Conservation (phyloP, 1,140 invertebrate species). For the Capitella teleta region DNA sequence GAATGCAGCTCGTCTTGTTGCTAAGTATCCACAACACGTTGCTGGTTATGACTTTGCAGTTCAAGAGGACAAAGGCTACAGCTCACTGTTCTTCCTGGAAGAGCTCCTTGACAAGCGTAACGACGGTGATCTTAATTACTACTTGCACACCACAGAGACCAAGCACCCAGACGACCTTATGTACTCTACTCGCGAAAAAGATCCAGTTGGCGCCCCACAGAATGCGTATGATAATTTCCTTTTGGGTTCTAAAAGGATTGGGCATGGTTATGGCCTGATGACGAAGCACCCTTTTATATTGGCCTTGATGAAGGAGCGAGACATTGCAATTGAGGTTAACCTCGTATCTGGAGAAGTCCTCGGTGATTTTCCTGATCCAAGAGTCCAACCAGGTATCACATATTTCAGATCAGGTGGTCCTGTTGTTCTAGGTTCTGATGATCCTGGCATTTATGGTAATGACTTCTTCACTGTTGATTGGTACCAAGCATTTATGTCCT, state of each 20-base stretch:
- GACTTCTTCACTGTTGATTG: constrained; percentile 24
- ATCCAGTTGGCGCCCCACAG: constrained; percentile 16
- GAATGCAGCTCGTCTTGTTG: constrained; percentile 8
- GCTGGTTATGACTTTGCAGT: constrained; percentile 21
- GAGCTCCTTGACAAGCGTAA: constrained; percentile 8
- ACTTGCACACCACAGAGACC: constrained; percentile 21
- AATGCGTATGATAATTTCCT: constrained; percentile 20
- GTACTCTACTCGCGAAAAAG: constrained; percentile 13
- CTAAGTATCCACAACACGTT: constrained; percentile 20
- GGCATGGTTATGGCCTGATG: constrained; percentile 19
- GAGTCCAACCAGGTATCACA: constrained; percentile 20
- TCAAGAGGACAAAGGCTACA: constrained; percentile 24
- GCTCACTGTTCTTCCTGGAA: constrained; percentile 16
- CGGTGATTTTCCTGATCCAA: constrained; percentile 18
- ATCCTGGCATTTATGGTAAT: constrained; percentile 23
- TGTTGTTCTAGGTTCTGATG: constrained; percentile 23
- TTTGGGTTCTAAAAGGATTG: constrained; percentile 18
- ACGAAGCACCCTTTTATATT: constrained; percentile 21
- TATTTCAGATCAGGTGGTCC: constrained; percentile 20
- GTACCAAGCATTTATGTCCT: constrained; percentile 22
- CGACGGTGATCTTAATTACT: constrained; percentile 12
- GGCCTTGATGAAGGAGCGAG: constrained; percentile 14
- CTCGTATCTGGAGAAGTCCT: constrained; percentile 22
- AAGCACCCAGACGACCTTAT: constrained; percentile 23
- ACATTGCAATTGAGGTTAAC: constrained; percentile 21